Evolutionary conservation across 2,113 vertebrate species (phyloP), one percentile per base, ranked within the genome.

Genomic region (Ochotona princeps): DNA sequence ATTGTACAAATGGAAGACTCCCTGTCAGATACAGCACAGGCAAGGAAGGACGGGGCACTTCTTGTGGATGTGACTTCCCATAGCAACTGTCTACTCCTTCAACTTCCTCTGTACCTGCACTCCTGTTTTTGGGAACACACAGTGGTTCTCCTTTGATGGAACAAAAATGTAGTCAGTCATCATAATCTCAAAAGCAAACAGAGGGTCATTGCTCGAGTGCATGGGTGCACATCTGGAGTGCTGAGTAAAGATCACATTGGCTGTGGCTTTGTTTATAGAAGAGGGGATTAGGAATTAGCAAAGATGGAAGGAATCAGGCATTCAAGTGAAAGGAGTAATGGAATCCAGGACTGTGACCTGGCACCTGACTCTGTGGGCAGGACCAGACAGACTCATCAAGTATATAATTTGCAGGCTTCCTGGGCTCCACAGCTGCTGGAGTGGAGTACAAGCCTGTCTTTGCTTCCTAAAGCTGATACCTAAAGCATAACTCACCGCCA

Each of bases 401-500:
- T 72, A 93, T 83, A 87, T 72, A 83, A 85, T 87, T 20, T 20
- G 35, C 86, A 57, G 44, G 20, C 32, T 3, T 32, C 23, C 14
- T 23, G 38, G 35, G 38, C 7, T 51, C 10, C 26, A 2, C 35
- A 60, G 32, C 63, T 88, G 23, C 66, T 80, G 73, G 13, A 17
- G 23, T 20, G 10, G n/a, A 57, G 51, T 10, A n/a, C 30, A 44
- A 54, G 54, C 10, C 25, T 5, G n/a, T 78, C 67, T 18, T 17
- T 5, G 0, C 51, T 78, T 47, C 15, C 8, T 13, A 28, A 76
- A 69, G 61, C 47, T 30, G 28, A n/a, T 30, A 65, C 35, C 72
- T 8, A 83, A 21, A 75, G n/a, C 70, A 61, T 25, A 61, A 47
- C 26, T 8, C 44, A 20, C 38, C 78, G 88, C 47, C 94, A 96